These are phyloP conservation scores for Penaeus vannamei DNA, from an alignment of 1,140 invertebrate species.

Conservation along the genomic window DNA sequence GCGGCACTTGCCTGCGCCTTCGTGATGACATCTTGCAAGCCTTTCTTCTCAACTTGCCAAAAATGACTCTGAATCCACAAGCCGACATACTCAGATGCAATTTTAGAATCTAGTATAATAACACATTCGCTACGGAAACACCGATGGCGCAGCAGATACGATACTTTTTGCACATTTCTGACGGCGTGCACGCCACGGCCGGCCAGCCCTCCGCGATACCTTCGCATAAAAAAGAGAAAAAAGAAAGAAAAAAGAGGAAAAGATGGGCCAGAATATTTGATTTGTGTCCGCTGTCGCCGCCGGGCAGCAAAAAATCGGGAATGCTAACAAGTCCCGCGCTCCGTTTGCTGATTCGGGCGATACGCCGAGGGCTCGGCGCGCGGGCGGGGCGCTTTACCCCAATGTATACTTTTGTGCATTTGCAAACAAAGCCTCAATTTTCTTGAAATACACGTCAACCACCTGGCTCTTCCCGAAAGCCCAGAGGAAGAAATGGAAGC, in stretches of 20 bases:
- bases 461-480: no score
- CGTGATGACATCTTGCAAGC: conserved; percentile 4
- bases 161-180: conserved; percentile 50
- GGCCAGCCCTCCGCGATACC: conserved; percentile 17
- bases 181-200: conserved; percentile 43
- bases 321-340: conserved; percentile 54
- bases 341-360: conserved; percentile 53
- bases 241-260: conserved; percentile 30
- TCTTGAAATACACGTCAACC: no score
- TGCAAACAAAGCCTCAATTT: no score
- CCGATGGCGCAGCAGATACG: conserved; percentile 52
- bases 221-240: background rate
- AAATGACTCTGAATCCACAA: conserved; percentile 37
- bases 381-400: background rate
- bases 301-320: conserved; percentile 42
- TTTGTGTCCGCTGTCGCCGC: conserved; percentile 57
- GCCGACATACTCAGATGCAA: conserved; percentile 43
- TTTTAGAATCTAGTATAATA: conserved; percentile 47
- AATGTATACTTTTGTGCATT: background rate
- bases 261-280: conserved; percentile 55
- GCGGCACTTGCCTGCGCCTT: background rate
- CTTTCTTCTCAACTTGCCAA: conserved; percentile 32
- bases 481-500: no score
- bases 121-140: conserved; percentile 52
- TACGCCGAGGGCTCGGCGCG: conserved; percentile 23